Evolutionary conservation across 2,113 vertebrate species (phyloP).

Genomic region (Scatophagus argus): DNA sequence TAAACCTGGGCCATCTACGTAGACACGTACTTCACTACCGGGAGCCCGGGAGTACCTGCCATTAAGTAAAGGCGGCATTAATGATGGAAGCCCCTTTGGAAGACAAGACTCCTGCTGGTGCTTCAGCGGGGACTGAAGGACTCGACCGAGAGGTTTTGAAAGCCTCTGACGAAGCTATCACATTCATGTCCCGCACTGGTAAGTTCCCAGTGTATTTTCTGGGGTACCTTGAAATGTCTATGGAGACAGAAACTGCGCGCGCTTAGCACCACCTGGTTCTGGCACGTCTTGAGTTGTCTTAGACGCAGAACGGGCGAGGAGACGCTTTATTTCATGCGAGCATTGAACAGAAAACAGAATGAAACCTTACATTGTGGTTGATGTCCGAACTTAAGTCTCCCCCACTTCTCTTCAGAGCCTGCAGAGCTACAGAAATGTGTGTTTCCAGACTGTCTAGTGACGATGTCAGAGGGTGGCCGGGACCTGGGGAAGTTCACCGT

Average conservation of each 20-base stretch:
- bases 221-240: too few relatives aligned
- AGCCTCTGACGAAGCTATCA: slow-evolving; percentile 75
- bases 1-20: neutral
- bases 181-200: slow-evolving; percentile 82
- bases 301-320: too few relatives aligned
- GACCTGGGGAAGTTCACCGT: slow-evolving; percentile 84
- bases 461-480: slow-evolving; percentile 76
- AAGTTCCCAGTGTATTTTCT: slow-evolving; percentile 36
- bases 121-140: neutral
- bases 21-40: neutral
- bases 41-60: neutral
- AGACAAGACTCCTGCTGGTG: neutral
- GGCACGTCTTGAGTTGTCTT: slow-evolving; percentile 20
- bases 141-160: slow-evolving; percentile 15
- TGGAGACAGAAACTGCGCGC: neutral
- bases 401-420: slow-evolving; percentile 63
- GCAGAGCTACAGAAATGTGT: slow-evolving; percentile 81
- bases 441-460: slow-evolving; percentile 86
- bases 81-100: slow-evolving; percentile 56
- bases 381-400: neutral
- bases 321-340: neutral
- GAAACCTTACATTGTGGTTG: neutral
- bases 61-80: neutral
- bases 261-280: slow-evolving; percentile 26
- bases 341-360: neutral